Conservation (phyloP, 2,888 invertebrate genomes). For the Lochmaea crataegi region DNA sequence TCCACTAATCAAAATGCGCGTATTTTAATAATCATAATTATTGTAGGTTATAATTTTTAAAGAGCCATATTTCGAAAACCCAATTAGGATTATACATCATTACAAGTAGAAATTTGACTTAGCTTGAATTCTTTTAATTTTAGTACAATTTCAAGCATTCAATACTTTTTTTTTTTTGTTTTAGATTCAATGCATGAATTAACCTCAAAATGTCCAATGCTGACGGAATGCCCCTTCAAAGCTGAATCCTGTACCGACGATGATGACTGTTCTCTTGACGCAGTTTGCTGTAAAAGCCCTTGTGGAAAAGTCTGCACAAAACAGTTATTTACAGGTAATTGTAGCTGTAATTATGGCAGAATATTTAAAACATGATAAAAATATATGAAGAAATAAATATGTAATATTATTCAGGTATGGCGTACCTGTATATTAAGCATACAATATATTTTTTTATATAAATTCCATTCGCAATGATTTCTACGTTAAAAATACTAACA, state of each 20-base stretch:
- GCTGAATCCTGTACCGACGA: constrained; percentile 72
- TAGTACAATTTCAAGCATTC: neutral
- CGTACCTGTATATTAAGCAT: too few relatives aligned
- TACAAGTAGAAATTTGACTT: too few relatives aligned
- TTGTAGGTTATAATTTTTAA: too few relatives aligned
- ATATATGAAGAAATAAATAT: too few relatives aligned
- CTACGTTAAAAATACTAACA: neutral
- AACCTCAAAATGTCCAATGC: constrained; percentile 60
- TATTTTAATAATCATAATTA: too few relatives aligned
- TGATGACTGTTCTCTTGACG: constrained; percentile 71
- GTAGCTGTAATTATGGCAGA: neutral
- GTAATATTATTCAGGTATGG: neutral
- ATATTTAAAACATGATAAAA: neutral
- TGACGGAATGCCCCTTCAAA: constrained; percentile 70
- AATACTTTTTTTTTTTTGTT: constrained; percentile 12
- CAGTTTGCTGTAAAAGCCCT: constrained; percentile 76
- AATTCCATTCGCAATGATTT: neutral
- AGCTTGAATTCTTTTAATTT: neutral
- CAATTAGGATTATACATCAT: too few relatives aligned
- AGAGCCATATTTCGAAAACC: too few relatives aligned
- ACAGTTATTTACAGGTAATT: constrained; percentile 72
- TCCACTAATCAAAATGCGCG: too few relatives aligned
- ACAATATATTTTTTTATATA: neutral
- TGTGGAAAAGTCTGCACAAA: constrained; percentile 74
- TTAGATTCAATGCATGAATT: constrained; percentile 49